phyloP scores from a whole-genome alignment of 1,140 invertebrate species.

The Eurosta solidaginis region DNA sequence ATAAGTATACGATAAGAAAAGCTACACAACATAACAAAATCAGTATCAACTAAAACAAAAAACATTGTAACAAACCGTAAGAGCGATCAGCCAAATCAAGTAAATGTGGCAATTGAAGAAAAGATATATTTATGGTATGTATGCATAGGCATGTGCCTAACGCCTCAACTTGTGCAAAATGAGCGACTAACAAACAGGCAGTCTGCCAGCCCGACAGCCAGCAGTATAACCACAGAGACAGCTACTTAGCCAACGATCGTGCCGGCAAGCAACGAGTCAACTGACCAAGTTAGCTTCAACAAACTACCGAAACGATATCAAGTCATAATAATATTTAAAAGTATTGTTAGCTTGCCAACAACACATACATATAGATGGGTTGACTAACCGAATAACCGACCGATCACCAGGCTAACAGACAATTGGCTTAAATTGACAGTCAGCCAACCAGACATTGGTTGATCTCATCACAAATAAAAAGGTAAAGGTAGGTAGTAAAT shows the following conservation, averaged over 20 bases:
- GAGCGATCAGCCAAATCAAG: slow-evolving; percentile 7
- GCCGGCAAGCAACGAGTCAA: background rate
- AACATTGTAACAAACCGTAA: background rate
- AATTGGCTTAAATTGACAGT: background rate
- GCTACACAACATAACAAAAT: background rate
- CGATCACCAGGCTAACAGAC: background rate
- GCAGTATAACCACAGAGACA: background rate
- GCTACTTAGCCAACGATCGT: background rate
- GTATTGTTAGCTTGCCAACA: no score
- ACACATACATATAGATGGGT: background rate
- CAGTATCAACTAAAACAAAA: slow-evolving; percentile 1
- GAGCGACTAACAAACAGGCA: background rate
- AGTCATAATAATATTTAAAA: slow-evolving; percentile 8
- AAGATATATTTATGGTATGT: background rate
- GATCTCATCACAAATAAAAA: background rate
- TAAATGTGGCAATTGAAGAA: slow-evolving; percentile 23
- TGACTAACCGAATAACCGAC: background rate
- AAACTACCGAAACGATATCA: slow-evolving; percentile 14
- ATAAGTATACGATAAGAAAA: background rate
- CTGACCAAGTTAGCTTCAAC: background rate
- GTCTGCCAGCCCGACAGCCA: background rate
- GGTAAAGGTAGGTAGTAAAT: background rate
- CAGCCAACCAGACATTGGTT: background rate
- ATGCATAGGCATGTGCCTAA: background rate
- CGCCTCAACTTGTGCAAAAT: background rate